Conservation (phyloP, 2,888 invertebrate genomes). For the Globia sparganii region DNA sequence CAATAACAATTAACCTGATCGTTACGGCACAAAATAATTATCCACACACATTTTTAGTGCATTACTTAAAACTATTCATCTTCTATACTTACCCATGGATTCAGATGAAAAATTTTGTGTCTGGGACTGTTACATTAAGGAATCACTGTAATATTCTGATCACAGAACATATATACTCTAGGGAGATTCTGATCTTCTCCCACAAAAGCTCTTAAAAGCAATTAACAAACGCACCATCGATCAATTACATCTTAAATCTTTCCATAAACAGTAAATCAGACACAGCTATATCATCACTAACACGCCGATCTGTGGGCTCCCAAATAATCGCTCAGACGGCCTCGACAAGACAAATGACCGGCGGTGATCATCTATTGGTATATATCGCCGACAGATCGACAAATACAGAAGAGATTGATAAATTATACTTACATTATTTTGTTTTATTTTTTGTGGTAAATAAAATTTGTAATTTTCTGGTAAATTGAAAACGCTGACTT, state of each 20-base stretch:
- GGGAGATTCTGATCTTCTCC: no score
- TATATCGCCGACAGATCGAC: conserved; percentile 53
- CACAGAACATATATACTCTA: no score
- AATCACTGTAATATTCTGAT: no score
- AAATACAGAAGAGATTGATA: conserved; percentile 48
- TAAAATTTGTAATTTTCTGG: conserved; percentile 10
- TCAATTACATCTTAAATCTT: conserved; percentile 45
- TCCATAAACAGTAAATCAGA: conserved; percentile 43
- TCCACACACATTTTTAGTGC: background rate
- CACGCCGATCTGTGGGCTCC: conserved; percentile 21
- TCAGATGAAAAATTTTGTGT: background rate
- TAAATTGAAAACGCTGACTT: background rate
- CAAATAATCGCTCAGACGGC: conserved; percentile 56
- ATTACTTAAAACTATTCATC: background rate
- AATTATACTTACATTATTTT: conserved; percentile 31
- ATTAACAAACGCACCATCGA: conserved; percentile 29
- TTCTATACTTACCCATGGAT: no score
- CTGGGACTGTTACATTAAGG: background rate
- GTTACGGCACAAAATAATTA: no score
- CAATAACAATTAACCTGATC: background rate
- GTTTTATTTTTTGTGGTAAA: conserved; percentile 32
- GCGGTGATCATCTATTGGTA: conserved; percentile 63
- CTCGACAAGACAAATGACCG: conserved; percentile 63
- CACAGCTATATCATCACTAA: conserved; percentile 31
- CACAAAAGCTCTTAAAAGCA: conserved; percentile 10